These are phyloP conservation scores for Apteryx owenii DNA, from an alignment of 2,113 vertebrate genomes.

Conservation along the genomic window DNA sequence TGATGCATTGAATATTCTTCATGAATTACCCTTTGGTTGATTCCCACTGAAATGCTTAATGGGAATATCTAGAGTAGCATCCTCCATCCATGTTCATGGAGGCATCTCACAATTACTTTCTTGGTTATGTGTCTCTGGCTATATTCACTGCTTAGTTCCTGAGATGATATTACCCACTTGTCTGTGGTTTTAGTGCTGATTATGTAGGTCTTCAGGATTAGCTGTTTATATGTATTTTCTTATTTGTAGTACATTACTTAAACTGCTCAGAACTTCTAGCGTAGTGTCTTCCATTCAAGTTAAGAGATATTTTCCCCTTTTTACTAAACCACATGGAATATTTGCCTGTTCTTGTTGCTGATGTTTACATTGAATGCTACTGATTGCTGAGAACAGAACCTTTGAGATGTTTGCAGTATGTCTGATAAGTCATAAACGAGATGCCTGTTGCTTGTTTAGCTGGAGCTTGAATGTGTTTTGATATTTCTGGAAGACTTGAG, in stretches of 20 bases:
- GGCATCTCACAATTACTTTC: neutral
- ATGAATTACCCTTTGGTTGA: neutral
- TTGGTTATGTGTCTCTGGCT: neutral
- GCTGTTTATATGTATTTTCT: neutral
- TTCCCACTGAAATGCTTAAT: neutral
- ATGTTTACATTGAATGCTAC: neutral
- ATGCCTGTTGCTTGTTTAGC: neutral
- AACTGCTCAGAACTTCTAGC: neutral
- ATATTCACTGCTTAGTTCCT: neutral
- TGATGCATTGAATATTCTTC: neutral
- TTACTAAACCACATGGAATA: neutral
- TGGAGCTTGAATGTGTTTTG: neutral
- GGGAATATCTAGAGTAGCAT: neutral
- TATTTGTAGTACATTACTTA: neutral
- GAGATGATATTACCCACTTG: neutral
- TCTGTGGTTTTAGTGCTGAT: neutral
- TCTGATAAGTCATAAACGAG: neutral
- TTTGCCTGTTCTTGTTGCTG: neutral
- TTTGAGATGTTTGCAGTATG: neutral
- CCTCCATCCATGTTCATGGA: accelerated
- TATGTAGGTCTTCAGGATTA: neutral
- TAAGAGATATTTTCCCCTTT: neutral
- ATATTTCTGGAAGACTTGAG: neutral
- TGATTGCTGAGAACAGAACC: neutral
- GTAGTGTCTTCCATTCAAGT: neutral